These are phyloP conservation scores for Anser cygnoides DNA, from an alignment of 2,113 vertebrate species.

Conservation along the genomic window DNA sequence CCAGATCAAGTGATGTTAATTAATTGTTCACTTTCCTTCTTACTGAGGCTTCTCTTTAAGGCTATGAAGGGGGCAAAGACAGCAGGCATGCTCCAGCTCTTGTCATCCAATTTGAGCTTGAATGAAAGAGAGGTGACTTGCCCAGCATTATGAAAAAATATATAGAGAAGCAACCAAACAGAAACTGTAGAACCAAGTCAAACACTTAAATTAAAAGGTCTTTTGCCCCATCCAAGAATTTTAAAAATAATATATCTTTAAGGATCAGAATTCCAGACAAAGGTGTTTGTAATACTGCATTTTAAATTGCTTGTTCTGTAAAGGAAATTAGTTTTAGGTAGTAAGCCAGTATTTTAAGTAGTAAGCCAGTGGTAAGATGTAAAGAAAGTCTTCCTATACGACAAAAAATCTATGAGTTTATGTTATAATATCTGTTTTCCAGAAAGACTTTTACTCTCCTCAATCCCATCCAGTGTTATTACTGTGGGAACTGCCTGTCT, in stretches of 20 bases:
- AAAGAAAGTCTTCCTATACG: neutral
- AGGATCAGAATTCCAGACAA: conserved; percentile 4
- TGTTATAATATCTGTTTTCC: neutral
- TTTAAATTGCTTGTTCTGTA: neutral
- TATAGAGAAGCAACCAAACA: neutral
- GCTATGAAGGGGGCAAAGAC: neutral
- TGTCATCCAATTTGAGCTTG: neutral
- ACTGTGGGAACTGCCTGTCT: neutral
- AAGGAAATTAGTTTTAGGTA: neutral
- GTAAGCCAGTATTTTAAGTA: neutral
- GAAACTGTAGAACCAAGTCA: neutral
- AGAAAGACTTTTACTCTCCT: neutral
- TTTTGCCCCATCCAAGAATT: neutral
- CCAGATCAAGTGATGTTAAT: neutral
- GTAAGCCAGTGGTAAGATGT: neutral
- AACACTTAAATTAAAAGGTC: neutral
- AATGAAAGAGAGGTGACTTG: neutral
- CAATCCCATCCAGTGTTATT: neutral
- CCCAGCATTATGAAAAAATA: neutral
- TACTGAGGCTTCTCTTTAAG: neutral
- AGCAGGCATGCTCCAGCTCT: neutral
- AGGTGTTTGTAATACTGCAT: neutral
- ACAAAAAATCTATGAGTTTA: neutral
- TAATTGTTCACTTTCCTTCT: neutral
- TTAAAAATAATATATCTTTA: neutral